Conservation (phyloP, 2,113 vertebrate species). For the Grantiella picta region DNA sequence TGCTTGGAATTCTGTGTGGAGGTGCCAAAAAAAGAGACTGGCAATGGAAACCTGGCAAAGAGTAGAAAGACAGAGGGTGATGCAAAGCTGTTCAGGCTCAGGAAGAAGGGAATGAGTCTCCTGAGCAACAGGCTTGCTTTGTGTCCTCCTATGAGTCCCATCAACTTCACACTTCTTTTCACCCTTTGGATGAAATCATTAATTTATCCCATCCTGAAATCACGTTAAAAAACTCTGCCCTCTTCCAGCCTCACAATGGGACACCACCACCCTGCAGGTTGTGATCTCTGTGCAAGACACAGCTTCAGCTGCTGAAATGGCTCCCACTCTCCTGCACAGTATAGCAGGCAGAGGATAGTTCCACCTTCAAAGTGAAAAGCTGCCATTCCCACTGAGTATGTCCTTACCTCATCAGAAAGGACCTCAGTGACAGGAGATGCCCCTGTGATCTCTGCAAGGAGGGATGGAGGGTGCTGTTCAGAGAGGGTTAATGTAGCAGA, state of each 20-base stretch:
- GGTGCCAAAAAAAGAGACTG: background rate
- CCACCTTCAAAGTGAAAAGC: background rate
- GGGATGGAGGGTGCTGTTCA: background rate
- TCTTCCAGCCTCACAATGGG: rapidly evolving
- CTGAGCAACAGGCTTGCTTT: background rate
- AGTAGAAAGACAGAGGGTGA: background rate
- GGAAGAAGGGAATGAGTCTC: background rate
- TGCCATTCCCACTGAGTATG: background rate
- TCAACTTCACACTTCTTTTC: background rate
- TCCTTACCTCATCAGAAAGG: background rate
- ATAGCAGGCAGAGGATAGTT: background rate
- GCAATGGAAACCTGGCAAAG: background rate
- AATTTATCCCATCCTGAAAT: background rate
- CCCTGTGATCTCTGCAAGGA: background rate
- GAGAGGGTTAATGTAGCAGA: background rate
- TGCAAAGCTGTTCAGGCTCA: background rate
- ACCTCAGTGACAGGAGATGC: background rate
- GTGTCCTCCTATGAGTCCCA: background rate
- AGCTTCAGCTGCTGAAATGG: background rate
- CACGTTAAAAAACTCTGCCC: background rate
- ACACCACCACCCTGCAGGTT: background rate
- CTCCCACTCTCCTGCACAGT: background rate
- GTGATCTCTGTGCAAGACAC: background rate
- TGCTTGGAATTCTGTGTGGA: background rate
- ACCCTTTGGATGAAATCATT: background rate